phyloP scores from a whole-genome alignment of 2,888 invertebrate genomes.

The Pyralis farinalis region DNA sequence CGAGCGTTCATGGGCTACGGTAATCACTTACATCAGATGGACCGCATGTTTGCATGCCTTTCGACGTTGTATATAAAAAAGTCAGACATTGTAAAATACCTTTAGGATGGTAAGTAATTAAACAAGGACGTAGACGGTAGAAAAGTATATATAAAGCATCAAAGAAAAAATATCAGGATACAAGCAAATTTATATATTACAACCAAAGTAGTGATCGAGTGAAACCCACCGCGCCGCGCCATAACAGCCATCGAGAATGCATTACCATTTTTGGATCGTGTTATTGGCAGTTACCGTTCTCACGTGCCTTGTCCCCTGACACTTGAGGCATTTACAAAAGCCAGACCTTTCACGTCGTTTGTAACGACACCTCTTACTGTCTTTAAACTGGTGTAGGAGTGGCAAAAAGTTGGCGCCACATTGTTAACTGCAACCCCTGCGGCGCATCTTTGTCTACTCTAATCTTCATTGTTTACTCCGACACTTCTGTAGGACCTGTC shows the following conservation, averaged over 20 bases:
- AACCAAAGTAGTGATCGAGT: slow-evolving; percentile 10
- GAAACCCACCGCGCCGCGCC: no score
- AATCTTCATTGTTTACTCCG: slow-evolving; percentile 47
- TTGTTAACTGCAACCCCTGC: slow-evolving; percentile 49
- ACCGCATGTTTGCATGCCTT: no score
- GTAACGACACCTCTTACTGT: slow-evolving; percentile 60
- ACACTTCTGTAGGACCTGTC: slow-evolving; percentile 64
- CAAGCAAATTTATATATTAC: no score
- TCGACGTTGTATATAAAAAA: no score
- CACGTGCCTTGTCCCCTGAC: slow-evolving; percentile 37
- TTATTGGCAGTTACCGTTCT: slow-evolving; percentile 28
- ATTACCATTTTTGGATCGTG: slow-evolving; percentile 31
- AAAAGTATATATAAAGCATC: no score
- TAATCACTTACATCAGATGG: no score
- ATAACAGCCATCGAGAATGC: not conserved
- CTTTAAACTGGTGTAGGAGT: slow-evolving; percentile 47
- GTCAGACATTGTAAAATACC: no score
- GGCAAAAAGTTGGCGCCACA: slow-evolving; percentile 72
- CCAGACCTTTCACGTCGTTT: slow-evolving; percentile 73
- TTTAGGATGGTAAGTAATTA: no score
- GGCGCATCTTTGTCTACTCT: slow-evolving; percentile 50
- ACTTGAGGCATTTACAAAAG: slow-evolving; percentile 61
- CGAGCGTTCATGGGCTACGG: no score
- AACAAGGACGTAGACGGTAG: no score
- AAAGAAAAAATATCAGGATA: no score